Conservation (phyloP, 2,113 vertebrate species). For the Lophura nycthemera region DNA sequence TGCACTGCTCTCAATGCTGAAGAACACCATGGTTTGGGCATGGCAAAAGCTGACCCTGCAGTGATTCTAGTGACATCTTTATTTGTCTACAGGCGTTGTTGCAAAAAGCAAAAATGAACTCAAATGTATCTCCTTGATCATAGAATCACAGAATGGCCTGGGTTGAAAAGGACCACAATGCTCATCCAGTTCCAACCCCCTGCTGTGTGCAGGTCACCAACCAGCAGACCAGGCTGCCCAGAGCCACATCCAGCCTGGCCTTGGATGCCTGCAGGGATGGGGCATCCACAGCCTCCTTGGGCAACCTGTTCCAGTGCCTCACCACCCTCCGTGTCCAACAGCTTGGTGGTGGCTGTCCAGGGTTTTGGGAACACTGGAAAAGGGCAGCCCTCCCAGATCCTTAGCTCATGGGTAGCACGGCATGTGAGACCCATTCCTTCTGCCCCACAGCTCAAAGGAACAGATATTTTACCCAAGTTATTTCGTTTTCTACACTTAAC, state of each 20-base stretch:
- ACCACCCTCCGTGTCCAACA: too few relatives aligned
- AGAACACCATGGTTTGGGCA: background rate
- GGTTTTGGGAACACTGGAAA: background rate
- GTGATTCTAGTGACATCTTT: background rate
- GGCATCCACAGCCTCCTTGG: too few relatives aligned
- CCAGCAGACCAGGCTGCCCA: too few relatives aligned
- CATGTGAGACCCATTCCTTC: background rate
- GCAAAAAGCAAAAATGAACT: fast-evolving
- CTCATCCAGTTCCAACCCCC: too few relatives aligned
- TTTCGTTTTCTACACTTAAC: background rate
- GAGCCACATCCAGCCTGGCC: too few relatives aligned
- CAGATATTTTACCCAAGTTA: background rate
- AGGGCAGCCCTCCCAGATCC: background rate
- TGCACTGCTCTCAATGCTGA: background rate
- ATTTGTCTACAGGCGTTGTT: background rate
- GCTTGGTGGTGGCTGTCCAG: background rate
- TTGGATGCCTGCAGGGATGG: too few relatives aligned
- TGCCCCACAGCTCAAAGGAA: background rate
- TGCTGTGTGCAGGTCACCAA: too few relatives aligned
- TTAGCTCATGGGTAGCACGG: background rate
- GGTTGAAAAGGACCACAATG: too few relatives aligned
- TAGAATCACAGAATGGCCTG: too few relatives aligned
- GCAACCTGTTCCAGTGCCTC: too few relatives aligned
- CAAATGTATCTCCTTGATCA: background rate
- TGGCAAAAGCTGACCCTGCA: background rate